Conservation (phyloP, 2,113 vertebrate species). For the Chaetorhynchus papuensis region DNA sequence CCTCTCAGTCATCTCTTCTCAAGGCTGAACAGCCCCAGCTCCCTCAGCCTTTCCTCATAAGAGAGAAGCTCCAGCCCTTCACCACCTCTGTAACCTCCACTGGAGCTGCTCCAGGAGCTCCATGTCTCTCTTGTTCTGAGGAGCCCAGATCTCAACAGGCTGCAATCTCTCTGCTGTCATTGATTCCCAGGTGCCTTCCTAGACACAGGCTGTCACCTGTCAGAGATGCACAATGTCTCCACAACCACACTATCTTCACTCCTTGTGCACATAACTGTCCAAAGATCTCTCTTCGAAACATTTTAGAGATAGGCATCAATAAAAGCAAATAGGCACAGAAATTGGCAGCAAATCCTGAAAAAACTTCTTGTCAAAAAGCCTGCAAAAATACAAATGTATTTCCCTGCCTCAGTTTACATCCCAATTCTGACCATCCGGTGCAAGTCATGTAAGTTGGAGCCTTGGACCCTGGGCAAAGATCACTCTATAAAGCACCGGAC, state of each 20-base stretch:
- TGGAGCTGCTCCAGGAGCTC: accelerated
- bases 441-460: not conserved
- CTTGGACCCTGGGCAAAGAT: not conserved
- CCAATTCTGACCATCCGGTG: not conserved
- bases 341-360: not conserved
- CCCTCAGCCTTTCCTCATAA: not conserved
- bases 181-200: not conserved
- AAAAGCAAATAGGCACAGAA: not conserved
- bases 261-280: not conserved
- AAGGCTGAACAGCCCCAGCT: not conserved
- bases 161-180: not conserved
- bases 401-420: not conserved
- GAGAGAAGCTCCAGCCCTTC: not conserved
- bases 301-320: not conserved
- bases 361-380: not conserved
- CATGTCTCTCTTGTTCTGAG: not conserved
- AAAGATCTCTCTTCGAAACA: not conserved
- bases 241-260: not conserved
- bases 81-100: no score
- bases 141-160: not conserved
- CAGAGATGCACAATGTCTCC: not conserved
- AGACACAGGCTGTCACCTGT: not conserved
- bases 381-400: not conserved
- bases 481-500: not conserved
- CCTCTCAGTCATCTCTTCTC: accelerated